Conservation (phyloP, 2,113 vertebrate species). For the Neotragus moschatus region DNA sequence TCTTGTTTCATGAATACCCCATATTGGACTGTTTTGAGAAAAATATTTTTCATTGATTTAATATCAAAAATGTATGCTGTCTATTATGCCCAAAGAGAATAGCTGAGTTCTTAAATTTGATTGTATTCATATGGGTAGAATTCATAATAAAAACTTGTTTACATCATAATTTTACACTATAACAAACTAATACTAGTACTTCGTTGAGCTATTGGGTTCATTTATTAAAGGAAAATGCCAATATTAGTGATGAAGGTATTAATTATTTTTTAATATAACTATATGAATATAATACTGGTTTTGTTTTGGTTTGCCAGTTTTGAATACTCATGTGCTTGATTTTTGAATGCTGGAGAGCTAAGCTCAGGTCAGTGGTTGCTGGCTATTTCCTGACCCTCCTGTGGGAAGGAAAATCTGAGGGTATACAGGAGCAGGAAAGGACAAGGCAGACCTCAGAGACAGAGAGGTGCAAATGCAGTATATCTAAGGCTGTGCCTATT, state of each 20-base stretch:
- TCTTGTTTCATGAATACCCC: not conserved
- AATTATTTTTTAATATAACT: not conserved
- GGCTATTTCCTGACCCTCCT: not conserved
- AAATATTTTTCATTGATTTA: not conserved
- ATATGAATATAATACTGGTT: not conserved
- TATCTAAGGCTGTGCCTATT: not conserved
- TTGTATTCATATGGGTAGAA: not conserved
- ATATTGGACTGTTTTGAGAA: not conserved
- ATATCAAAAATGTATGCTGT: not conserved
- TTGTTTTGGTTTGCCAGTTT: not conserved
- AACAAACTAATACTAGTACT: not conserved
- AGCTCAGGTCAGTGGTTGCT: not conserved
- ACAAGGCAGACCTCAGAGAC: not conserved
- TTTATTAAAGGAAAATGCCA: not conserved
- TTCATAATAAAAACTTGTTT: not conserved
- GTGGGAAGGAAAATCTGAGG: not conserved
- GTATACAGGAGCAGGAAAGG: not conserved
- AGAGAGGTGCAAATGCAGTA: not conserved
- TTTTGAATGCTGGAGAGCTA: not conserved
- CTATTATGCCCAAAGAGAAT: not conserved
- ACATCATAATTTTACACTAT: not conserved
- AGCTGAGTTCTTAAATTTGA: not conserved
- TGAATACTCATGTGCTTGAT: not conserved
- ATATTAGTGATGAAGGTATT: not conserved
- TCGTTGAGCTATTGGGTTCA: not conserved